Evolutionary conservation across 2,888 invertebrate genomes (phyloP).

Genomic region (Dryobotodes eremita): DNA sequence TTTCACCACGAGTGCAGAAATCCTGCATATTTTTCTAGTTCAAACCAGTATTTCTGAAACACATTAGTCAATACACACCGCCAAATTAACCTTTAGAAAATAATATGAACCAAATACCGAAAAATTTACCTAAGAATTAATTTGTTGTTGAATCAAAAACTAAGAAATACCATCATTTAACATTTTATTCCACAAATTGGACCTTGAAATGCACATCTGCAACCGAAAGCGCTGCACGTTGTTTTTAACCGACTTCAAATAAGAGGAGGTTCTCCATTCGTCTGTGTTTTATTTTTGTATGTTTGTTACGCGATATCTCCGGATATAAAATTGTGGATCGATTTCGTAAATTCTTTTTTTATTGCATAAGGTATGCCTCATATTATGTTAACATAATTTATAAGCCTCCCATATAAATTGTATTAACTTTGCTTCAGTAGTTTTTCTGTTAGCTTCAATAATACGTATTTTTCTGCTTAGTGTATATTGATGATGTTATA

Average conservation of each 20-base stretch:
- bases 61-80: background rate
- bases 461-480: too few species aligned
- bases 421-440: too few species aligned
- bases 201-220: conserved; percentile 15
- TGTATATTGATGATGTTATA: too few species aligned
- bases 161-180: background rate
- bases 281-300: too few species aligned
- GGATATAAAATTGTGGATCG: too few species aligned
- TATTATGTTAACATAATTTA: too few species aligned
- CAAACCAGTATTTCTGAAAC: background rate
- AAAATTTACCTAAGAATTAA: background rate
- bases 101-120: background rate
- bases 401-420: too few species aligned
- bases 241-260: background rate
- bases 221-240: background rate
- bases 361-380: too few species aligned
- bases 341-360: too few species aligned
- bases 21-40: background rate
- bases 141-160: background rate
- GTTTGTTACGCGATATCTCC: too few species aligned
- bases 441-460: too few species aligned
- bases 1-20: conserved; percentile 24
- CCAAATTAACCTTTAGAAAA: conserved; percentile 16
- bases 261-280: too few species aligned
- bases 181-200: background rate